phyloP scores from a whole-genome alignment of 2,113 vertebrate genomes.

The Cinclus mexicanus region DNA sequence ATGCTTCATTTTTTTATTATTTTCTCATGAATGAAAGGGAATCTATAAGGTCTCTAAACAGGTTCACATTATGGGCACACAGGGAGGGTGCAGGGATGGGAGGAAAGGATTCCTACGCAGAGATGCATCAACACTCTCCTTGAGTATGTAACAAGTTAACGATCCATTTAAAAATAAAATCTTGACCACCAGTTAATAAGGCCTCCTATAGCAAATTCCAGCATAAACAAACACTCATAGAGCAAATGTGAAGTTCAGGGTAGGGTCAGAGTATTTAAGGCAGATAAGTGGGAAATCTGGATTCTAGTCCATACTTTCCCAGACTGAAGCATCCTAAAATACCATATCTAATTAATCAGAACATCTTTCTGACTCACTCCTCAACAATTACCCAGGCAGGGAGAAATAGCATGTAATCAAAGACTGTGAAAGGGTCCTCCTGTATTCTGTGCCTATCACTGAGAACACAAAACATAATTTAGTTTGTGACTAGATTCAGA shows the following conservation, averaged over 20 bases:
- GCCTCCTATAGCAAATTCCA: constrained; percentile 53
- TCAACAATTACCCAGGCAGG: constrained; percentile 66
- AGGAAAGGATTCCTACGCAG: not conserved
- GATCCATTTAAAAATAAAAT: constrained; percentile 74
- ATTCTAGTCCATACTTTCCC: constrained; percentile 64
- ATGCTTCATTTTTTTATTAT: not conserved
- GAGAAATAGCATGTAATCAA: constrained; percentile 66
- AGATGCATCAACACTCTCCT: constrained; percentile 5
- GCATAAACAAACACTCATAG: constrained; percentile 65
- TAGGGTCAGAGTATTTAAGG: constrained; percentile 50
- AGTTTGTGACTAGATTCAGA: constrained; percentile 16
- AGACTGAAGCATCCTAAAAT: constrained; percentile 61
- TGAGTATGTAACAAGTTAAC: constrained; percentile 54
- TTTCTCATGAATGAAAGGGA: not conserved
- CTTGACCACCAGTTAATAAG: constrained; percentile 69
- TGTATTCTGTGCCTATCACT: constrained; percentile 16
- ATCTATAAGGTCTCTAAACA: constrained; percentile 15
- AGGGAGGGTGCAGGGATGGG: not conserved
- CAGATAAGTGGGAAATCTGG: constrained; percentile 65
- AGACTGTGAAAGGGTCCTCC: constrained; percentile 52
- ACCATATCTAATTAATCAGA: constrained; percentile 75
- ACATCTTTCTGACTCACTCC: constrained; percentile 64
- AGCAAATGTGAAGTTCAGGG: constrained; percentile 20
- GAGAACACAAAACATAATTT: constrained; percentile 45
- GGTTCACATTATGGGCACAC: not conserved